Conservation (phyloP, 2,888 invertebrate species). For the Amphipyra berbera region DNA sequence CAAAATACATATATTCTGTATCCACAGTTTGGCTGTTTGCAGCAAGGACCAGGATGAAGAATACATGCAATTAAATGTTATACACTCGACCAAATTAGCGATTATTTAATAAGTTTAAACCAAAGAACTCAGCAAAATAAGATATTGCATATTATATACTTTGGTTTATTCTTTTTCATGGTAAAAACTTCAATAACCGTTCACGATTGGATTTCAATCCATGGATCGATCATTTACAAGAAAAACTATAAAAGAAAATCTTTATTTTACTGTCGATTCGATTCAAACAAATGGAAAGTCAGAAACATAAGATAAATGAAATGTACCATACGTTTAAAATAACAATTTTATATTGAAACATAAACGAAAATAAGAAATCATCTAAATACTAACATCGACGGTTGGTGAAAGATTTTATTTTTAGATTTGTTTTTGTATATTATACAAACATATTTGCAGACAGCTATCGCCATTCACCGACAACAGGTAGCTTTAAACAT, state of each 20-base stretch:
- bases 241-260: constrained; percentile 1
- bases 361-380: constrained; percentile 33
- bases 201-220: constrained; percentile 18
- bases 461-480: constrained; percentile 17
- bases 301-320: constrained; percentile 23
- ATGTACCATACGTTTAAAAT: constrained; percentile 24
- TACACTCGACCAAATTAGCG: too few relatives aligned
- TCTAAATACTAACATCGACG: constrained; percentile 9
- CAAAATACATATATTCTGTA: too few relatives aligned
- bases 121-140: too few relatives aligned
- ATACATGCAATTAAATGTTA: too few relatives aligned
- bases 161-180: not conserved
- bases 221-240: constrained; percentile 15
- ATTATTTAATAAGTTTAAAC: too few relatives aligned
- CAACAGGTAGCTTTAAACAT: constrained; percentile 11
- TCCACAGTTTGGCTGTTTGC: too few relatives aligned
- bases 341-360: constrained; percentile 32
- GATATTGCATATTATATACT: not conserved
- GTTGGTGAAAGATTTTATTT: constrained; percentile 30
- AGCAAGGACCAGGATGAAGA: too few relatives aligned
- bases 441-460: constrained; percentile 33
- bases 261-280: constrained; percentile 23
- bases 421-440: constrained; percentile 37
- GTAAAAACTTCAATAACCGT: not conserved
- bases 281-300: constrained; percentile 37